A percentile compares a stretch with the other conserved stretches of the same genome.
phyloP scores from a whole-genome alignment of 2,797 vertebrate species.

The Neosilurus mollespiculum region DNA sequence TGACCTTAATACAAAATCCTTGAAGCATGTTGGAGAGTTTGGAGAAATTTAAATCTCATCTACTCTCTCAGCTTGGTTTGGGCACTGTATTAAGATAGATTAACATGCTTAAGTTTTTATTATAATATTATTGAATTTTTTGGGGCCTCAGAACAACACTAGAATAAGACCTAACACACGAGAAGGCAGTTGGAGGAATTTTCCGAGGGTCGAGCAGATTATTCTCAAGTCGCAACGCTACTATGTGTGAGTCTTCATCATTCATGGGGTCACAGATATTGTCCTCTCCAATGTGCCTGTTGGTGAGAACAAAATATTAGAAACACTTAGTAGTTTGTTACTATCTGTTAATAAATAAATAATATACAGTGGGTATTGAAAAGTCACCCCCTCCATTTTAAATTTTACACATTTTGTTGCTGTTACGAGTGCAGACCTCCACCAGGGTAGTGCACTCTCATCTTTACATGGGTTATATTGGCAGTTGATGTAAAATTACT shows the following conservation, averaged over 20 bases:
- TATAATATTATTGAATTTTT: slow-evolving; percentile 67
- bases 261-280: slow-evolving; percentile 81
- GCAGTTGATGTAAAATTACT: no score
- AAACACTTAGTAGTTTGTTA: slow-evolving; percentile 48
- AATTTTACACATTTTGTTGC: no score
- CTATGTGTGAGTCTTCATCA: slow-evolving; percentile 78
- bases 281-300: slow-evolving; percentile 81
- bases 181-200: slow-evolving; percentile 83
- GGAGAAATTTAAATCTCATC: not conserved
- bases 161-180: slow-evolving; percentile 87
- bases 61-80: not conserved
- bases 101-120: slow-evolving; percentile 3
- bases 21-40: not conserved
- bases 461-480: no score
- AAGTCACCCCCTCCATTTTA: no score
- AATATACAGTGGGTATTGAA: no score
- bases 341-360: not conserved
- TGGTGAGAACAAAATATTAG: slow-evolving; percentile 47
- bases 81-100: slow-evolving; percentile 2
- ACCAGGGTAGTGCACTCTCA: no score
- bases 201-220: slow-evolving; percentile 86
- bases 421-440: no score
- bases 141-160: slow-evolving; percentile 90
- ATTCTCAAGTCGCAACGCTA: slow-evolving; percentile 89
- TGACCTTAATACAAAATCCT: slow-evolving; percentile 7